Evolutionary conservation across 2,797 vertebrate species (phyloP), one percentile per base, ranked within the genome.

Genomic region (Sebastolobus altivelis): DNA sequence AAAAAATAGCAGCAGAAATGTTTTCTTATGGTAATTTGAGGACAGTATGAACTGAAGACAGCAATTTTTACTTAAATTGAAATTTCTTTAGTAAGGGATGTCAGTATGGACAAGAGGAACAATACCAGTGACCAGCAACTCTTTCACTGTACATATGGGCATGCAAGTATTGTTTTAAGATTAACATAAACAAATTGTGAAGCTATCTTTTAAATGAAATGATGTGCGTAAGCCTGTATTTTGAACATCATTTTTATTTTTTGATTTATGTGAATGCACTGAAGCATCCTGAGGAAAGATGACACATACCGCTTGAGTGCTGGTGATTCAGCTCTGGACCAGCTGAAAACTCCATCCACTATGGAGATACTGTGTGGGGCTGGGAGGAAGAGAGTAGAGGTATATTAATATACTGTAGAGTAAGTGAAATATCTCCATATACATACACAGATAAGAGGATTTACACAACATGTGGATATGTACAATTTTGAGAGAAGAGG

Each of bases 311-410:
- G 96, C 43, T 93, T 97, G 43, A 99, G 93, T 1, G 93, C 93
- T 0, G 97, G 95, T 20, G 95, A 87, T 73, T 99, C 97, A 0
- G 68, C 90, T 90, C 90, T 97, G 77, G 97, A 96, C 98, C 98
- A 99, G 71, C 96, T 96, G 94, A 99, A 99, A 0, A 95, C 96
- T 37, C 97, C 97, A 0, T 97, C 96, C 68, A 84, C 94, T 74
- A 99, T 93, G 1, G 92, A 84, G 83, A 99, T 94, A 81, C 96
- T 96, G 82, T 95, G 79, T 7, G 92, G 82, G 1, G 93, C 98
- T 99, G 83, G 20, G 68, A 73, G 65, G 6, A 80, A 54, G 33
- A 69, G 25, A 66, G 4, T 40, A 54, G 18, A 35, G 2, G 5
- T 0, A 14, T 18, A 55, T 18, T 5, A 35, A 35, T 14, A 63